A percentile compares a stretch with the other conserved stretches of the same genome.
These are phyloP conservation scores for Aplidium turbinatum DNA, from an alignment of 23 tunicate species.

Conservation along the genomic window DNA sequence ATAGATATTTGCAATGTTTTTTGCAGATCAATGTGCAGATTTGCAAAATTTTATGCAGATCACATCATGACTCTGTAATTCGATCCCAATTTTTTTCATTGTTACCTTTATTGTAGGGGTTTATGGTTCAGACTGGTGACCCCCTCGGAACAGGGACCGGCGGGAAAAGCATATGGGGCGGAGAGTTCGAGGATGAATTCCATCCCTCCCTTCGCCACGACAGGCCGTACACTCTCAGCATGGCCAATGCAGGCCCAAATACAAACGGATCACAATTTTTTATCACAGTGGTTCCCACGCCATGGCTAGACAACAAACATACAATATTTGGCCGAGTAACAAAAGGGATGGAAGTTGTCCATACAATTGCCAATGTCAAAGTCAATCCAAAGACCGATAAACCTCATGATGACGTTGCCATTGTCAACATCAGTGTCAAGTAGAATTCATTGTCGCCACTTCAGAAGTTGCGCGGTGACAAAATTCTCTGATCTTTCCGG, in stretches of 20 bases:
- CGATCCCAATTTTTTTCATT: neutral
- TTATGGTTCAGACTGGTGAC: slow-evolving; percentile 96
- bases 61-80: no score
- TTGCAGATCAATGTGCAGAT: no score
- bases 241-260: slow-evolving; percentile 99
- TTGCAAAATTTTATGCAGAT: no score
- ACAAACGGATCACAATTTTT: slow-evolving; percentile 98
- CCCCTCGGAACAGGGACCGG: slow-evolving; percentile 98
- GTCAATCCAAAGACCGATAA: slow-evolving; percentile 92
- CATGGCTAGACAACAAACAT: slow-evolving; percentile 97
- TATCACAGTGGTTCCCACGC: slow-evolving; percentile 92
- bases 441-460: no score
- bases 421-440: slow-evolving; percentile 80
- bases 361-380: slow-evolving; percentile 67
- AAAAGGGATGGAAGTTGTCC: slow-evolving; percentile 96
- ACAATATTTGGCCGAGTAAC: slow-evolving; percentile 93
- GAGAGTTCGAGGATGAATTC: slow-evolving; percentile 98
- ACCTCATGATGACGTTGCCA: slow-evolving; percentile 95
- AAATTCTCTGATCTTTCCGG: no score
- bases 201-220: slow-evolving; percentile 85
- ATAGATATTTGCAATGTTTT: no score
- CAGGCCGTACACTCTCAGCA: slow-evolving; percentile 79
- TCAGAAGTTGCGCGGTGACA: no score
- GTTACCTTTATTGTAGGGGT: slow-evolving; percentile 41
- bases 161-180: slow-evolving; percentile 98